These are phyloP conservation scores for Hyperoplus lanceolatus DNA, from an alignment of 2,797 vertebrate genomes.

Conservation along the genomic window DNA sequence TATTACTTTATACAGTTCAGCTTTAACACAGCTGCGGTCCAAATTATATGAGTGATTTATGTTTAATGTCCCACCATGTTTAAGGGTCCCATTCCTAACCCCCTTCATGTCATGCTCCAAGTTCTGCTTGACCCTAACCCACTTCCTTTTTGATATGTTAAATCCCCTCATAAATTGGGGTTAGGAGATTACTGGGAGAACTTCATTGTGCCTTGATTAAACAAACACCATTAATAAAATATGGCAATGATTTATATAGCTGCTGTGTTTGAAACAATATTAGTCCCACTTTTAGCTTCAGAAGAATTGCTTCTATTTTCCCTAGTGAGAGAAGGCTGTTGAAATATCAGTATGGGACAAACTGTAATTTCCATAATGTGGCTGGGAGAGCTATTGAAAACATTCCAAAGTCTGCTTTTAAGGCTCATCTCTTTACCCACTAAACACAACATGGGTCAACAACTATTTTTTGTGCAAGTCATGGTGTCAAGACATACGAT, in stretches of 20 bases:
- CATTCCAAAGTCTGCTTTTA: conserved; percentile 60
- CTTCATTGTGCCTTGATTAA: conserved; percentile 50
- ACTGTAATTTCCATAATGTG: conserved; percentile 57
- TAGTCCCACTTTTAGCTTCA: conserved; percentile 61
- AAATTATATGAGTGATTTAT: conserved; percentile 26
- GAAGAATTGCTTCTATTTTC: conserved; percentile 40
- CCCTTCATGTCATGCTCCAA: conserved; percentile 12
- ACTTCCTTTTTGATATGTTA: conserved; percentile 25
- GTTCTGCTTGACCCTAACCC: conserved; percentile 31
- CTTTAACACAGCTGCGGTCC: conserved; percentile 8
- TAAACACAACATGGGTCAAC: conserved; percentile 55
- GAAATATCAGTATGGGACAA: conserved; percentile 55
- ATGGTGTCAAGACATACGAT: conserved; percentile 19
- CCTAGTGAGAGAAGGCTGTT: conserved; percentile 38
- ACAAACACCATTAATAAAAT: conserved; percentile 63
- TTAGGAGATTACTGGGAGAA: conserved; percentile 52
- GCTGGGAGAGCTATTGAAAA: conserved; percentile 48
- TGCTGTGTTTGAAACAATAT: conserved; percentile 65
- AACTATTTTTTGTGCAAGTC: conserved; percentile 31
- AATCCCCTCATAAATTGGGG: conserved; percentile 65
- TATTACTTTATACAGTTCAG: conserved; percentile 6
- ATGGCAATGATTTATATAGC: conserved; percentile 66
- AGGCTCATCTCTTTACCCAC: conserved; percentile 52
- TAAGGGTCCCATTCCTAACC: neutral
- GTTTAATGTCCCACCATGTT: conserved; percentile 9